Conservation (phyloP, 1,140 invertebrate genomes). For the Agrilus planipennis region DNA sequence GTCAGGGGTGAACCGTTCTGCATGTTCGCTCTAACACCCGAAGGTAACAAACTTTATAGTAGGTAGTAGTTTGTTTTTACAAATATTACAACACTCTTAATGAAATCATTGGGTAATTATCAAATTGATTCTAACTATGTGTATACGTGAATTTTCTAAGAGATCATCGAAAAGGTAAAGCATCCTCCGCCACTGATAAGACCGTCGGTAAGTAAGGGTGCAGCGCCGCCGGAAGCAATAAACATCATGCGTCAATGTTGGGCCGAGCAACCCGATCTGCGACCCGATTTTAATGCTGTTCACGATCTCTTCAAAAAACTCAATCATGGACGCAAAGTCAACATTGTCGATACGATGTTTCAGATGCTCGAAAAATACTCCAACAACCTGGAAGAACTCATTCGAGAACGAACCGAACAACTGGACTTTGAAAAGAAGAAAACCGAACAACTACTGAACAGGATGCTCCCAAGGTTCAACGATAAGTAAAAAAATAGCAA, state of each 20-base stretch:
- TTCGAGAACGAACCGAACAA: conserved; percentile 79
- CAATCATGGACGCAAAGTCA: conserved; percentile 78
- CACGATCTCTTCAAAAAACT: conserved; percentile 76
- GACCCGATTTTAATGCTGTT: conserved; percentile 76
- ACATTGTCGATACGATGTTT: conserved; percentile 95
- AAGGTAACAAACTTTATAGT: too few relatives aligned
- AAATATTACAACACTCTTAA: too few relatives aligned
- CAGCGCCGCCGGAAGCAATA: conserved; percentile 86
- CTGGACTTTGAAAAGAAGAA: conserved; percentile 89
- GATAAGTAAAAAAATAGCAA: too few relatives aligned
- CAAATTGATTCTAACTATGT: too few relatives aligned
- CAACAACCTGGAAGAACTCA: conserved; percentile 87
- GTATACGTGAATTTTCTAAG: too few relatives aligned
- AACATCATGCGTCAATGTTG: conserved; percentile 80
- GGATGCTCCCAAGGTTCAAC: conserved; percentile 89
- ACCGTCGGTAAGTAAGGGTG: conserved; percentile 88
- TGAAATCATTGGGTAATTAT: too few relatives aligned
- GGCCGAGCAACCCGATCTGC: conserved; percentile 76
- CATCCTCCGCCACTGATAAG: conserved; percentile 81
- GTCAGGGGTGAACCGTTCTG: conserved; percentile 77
- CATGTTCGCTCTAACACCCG: conserved; percentile 73
- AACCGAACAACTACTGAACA: conserved; percentile 80
- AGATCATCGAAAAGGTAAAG: conserved; percentile 81
- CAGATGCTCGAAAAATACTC: conserved; percentile 94
- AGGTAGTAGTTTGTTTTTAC: too few relatives aligned